These are phyloP conservation scores for Scaptomyza parva DNA, from an alignment of 2,888 invertebrate species.

Conservation along the genomic window DNA sequence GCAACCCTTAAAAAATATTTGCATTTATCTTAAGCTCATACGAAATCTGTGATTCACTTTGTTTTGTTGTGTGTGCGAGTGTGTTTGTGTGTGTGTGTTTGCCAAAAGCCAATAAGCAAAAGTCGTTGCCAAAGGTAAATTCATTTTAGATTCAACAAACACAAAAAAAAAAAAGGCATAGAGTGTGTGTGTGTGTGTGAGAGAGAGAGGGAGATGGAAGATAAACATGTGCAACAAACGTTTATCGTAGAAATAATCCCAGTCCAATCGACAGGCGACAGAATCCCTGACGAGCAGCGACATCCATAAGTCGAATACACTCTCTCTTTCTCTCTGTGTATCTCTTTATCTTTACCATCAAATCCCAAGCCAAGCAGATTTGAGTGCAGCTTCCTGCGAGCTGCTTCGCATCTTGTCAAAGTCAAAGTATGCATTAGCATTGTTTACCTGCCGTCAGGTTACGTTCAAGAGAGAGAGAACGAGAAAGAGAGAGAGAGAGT, in stretches of 20 bases:
- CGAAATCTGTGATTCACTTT: constrained; percentile 64
- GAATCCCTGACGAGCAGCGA: constrained; percentile 26
- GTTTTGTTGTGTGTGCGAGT: no score
- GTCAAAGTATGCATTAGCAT: constrained; percentile 70
- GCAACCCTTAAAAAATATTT: constrained; percentile 56
- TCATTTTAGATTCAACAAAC: constrained; percentile 70
- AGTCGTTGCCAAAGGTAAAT: constrained; percentile 72
- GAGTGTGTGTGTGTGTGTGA: no score
- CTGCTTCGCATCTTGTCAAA: constrained; percentile 37
- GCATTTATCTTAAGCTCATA: constrained; percentile 74
- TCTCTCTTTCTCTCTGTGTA: neutral
- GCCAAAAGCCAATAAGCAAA: constrained; percentile 72
- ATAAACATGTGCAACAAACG: constrained; percentile 67
- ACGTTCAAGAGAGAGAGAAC: constrained; percentile 2
- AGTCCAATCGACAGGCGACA: constrained; percentile 24
- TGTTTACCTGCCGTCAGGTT: constrained; percentile 59
- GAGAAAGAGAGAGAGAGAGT: neutral
- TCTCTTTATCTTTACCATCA: neutral
- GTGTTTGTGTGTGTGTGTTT: constrained; percentile 21
- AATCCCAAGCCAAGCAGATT: constrained; percentile 13
- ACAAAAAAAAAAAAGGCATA: constrained; percentile 42
- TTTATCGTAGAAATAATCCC: constrained; percentile 57
- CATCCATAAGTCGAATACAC: constrained; percentile 33
- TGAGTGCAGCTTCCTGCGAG: constrained; percentile 29
- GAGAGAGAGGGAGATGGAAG: constrained; percentile 41